Evolutionary conservation across 2,113 vertebrate species (phyloP).

Genomic region (Petrocephalus microphthalmus): DNA sequence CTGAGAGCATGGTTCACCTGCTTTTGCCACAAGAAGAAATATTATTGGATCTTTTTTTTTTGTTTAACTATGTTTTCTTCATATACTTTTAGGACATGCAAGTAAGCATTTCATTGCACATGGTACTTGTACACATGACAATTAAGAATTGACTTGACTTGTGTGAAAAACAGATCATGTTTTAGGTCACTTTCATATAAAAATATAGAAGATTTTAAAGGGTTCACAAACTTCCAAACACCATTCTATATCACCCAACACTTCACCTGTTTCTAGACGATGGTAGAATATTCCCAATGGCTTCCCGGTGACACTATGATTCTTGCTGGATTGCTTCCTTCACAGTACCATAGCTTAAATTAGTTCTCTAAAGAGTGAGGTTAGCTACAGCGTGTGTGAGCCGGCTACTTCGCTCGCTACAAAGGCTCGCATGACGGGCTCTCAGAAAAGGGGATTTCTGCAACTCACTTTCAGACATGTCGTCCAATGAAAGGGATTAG

Average conservation of each 20-base stretch:
- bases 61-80: too few relatives aligned
- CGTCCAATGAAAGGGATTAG: constrained; percentile 39
- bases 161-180: too few relatives aligned
- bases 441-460: constrained; percentile 8
- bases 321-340: neutral
- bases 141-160: too few relatives aligned
- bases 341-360: neutral
- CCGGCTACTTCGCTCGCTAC: neutral
- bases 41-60: too few relatives aligned
- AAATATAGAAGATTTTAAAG: too few relatives aligned
- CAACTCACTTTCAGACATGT: constrained; percentile 13
- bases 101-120: too few relatives aligned
- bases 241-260: neutral
- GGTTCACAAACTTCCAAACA: too few relatives aligned
- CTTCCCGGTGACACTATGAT: neutral
- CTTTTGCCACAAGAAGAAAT: too few relatives aligned
- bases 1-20: too few relatives aligned
- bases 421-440: neutral
- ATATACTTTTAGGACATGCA: too few relatives aligned
- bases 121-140: too few relatives aligned
- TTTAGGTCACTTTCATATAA: too few relatives aligned
- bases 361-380: neutral
- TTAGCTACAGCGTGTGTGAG: neutral
- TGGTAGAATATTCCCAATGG: neutral
- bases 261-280: neutral